Percentiles rank a stretch among this genome's conserved stretches.
Evolutionary conservation across 2,888 invertebrate species (phyloP).

Genomic region (Leptopilina drosophilae): DNA sequence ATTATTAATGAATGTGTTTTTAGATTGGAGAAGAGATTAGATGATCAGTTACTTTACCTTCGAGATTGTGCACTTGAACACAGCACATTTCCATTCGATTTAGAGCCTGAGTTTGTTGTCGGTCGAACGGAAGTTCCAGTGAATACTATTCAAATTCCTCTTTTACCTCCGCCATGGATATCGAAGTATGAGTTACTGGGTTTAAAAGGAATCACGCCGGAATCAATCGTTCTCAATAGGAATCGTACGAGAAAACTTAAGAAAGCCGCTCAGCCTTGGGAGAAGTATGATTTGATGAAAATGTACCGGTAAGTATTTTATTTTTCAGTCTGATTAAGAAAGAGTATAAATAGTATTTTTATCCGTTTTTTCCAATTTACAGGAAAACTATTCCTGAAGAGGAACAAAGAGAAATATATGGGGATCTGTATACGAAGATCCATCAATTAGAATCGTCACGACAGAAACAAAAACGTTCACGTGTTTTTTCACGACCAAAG

Average conservation of each 20-base stretch:
- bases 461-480: constrained; percentile 81
- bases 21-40: constrained; percentile 93
- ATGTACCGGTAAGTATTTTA: constrained; percentile 84
- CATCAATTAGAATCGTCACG: constrained; percentile 84
- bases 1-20: constrained; percentile 36
- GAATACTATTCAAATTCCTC: constrained; percentile 83
- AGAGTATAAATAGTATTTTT: not conserved
- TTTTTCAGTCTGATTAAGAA: not conserved
- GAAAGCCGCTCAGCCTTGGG: constrained; percentile 84
- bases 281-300: constrained; percentile 96
- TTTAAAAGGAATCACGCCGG: constrained; percentile 85
- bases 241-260: constrained; percentile 78
- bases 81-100: constrained; percentile 94
- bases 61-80: constrained; percentile 94
- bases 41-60: constrained; percentile 92
- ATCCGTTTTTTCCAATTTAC: constrained; percentile 63
- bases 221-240: constrained; percentile 79
- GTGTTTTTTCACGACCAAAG: constrained; percentile 81
- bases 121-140: constrained; percentile 89
- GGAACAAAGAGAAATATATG: constrained; percentile 91
- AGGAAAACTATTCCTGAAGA: constrained; percentile 91
- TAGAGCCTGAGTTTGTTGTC: constrained; percentile 89
- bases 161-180: constrained; percentile 93
- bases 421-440: constrained; percentile 88
- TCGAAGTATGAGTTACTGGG: constrained; percentile 91